Evolutionary conservation across 1,140 invertebrate species (phyloP).

Genomic region (Calycopis cecrops): DNA sequence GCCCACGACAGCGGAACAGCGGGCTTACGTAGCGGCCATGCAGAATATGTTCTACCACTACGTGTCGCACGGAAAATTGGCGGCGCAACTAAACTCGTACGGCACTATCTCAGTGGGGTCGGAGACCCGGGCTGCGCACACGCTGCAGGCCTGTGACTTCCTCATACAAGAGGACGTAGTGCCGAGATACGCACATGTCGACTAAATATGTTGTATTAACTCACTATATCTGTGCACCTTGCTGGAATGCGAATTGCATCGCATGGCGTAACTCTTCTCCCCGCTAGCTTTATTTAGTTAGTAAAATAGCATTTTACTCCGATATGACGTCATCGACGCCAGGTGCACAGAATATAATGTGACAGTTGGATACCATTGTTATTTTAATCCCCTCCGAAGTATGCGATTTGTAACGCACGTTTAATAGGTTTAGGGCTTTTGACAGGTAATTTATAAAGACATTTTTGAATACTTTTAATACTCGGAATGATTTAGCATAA

Average conservation of each 20-base stretch:
- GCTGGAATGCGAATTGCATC: too few relatives aligned
- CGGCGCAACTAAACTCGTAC: conserved; percentile 55
- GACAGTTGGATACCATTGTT: too few relatives aligned
- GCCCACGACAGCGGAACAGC: conserved; percentile 81
- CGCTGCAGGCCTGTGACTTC: conserved; percentile 83
- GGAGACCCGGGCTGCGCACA: conserved; percentile 77
- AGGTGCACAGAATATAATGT: too few relatives aligned
- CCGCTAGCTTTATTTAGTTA: too few relatives aligned
- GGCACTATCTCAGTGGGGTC: conserved; percentile 81
- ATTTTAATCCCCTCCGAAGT: not conserved
- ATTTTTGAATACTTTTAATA: conserved; percentile 8
- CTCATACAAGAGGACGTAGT: conserved; percentile 85
- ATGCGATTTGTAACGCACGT: not conserved
- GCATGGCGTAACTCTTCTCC: too few relatives aligned
- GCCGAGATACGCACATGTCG: conserved; percentile 78
- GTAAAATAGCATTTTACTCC: too few relatives aligned
- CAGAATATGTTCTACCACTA: conserved; percentile 89
- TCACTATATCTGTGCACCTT: conserved; percentile 5
- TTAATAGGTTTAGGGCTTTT: not conserved
- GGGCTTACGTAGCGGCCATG: conserved; percentile 84
- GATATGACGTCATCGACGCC: too few relatives aligned
- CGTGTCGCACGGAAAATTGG: conserved; percentile 82
- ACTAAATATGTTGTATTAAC: conserved; percentile 35
- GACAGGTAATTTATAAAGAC: not conserved
- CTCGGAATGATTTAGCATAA: not conserved